Evolutionary conservation across 2,888 invertebrate genomes (phyloP).

Genomic region (Theristus sp.): DNA sequence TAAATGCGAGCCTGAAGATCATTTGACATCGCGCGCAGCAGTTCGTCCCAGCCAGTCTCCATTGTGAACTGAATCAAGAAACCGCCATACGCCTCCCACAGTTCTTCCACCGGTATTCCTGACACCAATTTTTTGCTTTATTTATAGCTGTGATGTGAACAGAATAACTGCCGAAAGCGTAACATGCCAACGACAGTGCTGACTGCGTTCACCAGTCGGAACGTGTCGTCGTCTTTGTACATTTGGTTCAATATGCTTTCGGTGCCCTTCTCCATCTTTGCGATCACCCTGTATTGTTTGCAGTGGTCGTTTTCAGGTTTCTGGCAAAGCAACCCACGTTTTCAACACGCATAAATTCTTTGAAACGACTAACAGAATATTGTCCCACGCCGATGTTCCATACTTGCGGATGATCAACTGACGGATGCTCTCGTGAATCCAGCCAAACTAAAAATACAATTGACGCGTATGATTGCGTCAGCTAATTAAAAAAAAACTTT

Average conservation of each 20-base stretch:
- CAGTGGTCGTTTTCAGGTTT: too few relatives aligned
- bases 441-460: constrained; percentile 6
- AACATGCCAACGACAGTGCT: constrained; percentile 1
- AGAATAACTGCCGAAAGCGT: background rate
- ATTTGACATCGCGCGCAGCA: constrained; percentile 22
- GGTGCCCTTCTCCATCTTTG: background rate
- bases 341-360: background rate
- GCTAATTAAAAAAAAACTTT: too few relatives aligned
- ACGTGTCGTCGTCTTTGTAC: constrained; percentile 5
- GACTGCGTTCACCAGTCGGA: constrained; percentile 2
- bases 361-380: background rate
- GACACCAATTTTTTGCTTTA: background rate
- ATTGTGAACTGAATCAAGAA: constrained; percentile 27
- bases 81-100: constrained; percentile 28
- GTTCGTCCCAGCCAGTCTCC: constrained; percentile 27
- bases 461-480: too few relatives aligned
- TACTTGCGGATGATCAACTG: constrained; percentile 5
- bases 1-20: constrained; percentile 21
- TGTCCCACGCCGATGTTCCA: background rate
- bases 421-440: constrained; percentile 4
- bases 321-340: background rate
- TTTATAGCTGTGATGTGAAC: background rate
- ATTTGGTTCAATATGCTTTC: background rate
- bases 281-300: background rate
- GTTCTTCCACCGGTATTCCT: constrained; percentile 24